phyloP scores from a whole-genome alignment of 2,113 vertebrate species.

The Syngnathus typhle region DNA sequence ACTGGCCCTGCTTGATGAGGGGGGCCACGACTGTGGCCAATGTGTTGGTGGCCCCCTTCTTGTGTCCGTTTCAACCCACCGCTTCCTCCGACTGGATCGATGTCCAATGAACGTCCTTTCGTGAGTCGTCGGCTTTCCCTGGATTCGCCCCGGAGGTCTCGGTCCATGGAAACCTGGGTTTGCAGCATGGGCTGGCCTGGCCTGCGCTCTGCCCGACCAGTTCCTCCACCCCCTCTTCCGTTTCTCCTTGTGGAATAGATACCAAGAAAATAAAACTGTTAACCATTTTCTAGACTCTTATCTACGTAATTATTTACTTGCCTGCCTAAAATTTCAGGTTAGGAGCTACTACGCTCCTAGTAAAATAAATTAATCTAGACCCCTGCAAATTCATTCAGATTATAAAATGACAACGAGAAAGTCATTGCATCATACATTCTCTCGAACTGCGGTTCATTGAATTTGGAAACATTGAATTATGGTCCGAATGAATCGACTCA shows the following conservation, averaged over 20 bases:
- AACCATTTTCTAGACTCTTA: not conserved
- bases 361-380: too few species aligned
- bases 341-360: too few species aligned
- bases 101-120: conserved; percentile 87
- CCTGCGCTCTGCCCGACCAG: conserved; percentile 73
- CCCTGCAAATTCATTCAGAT: too few species aligned
- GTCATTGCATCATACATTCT: too few species aligned
- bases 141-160: conserved; percentile 73
- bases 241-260: conserved; percentile 75
- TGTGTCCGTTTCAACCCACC: conserved; percentile 74
- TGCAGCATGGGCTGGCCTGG: conserved; percentile 65
- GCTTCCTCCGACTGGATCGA: conserved; percentile 70
- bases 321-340: too few species aligned
- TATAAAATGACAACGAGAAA: too few species aligned
- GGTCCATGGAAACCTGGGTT: conserved; percentile 76
- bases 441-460: too few species aligned
- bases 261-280: conserved; percentile 4
- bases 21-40: conserved; percentile 45
- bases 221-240: conserved; percentile 69
- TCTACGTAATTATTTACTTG: not conserved
- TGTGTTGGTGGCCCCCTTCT: conserved; percentile 66
- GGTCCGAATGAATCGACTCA: too few species aligned
- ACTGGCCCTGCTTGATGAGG: conserved; percentile 44
- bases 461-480: too few species aligned
- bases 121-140: conserved; percentile 80